These are phyloP conservation scores for Heliocidaris erythrogramma DNA, from an alignment of 35 echinoderm and acorn worm genomes.

Conservation along the genomic window DNA sequence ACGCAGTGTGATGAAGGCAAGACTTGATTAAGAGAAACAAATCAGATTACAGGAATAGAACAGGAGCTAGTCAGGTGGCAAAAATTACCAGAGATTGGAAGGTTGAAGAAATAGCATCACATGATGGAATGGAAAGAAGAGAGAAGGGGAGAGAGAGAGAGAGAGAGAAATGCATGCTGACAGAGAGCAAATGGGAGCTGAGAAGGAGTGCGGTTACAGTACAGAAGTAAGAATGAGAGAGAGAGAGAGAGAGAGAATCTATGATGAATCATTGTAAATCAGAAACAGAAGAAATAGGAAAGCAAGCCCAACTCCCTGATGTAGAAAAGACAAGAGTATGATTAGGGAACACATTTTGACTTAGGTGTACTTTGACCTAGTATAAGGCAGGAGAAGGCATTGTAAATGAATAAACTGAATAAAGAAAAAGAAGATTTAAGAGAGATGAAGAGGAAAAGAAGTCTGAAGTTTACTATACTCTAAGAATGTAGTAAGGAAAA, in stretches of 20 bases:
- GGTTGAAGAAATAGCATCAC: neutral
- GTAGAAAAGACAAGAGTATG: no score
- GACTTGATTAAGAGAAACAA: constrained; percentile 39
- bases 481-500: neutral
- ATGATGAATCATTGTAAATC: no score
- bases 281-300: no score
- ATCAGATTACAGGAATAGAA: constrained; percentile 39
- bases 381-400: no score
- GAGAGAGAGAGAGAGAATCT: no score
- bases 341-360: no score
- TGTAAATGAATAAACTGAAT: no score
- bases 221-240: neutral
- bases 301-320: no score
- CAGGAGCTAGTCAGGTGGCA: neutral
- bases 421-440: no score
- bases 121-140: neutral
- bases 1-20: neutral
- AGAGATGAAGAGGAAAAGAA: no score
- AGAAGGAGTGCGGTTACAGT: neutral
- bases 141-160: neutral
- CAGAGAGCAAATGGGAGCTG: neutral
- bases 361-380: no score
- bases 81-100: neutral
- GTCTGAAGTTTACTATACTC: neutral
- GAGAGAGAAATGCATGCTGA: neutral